phyloP scores from a whole-genome alignment of 2,113 vertebrate genomes.

The Prionailurus viverrinus region DNA sequence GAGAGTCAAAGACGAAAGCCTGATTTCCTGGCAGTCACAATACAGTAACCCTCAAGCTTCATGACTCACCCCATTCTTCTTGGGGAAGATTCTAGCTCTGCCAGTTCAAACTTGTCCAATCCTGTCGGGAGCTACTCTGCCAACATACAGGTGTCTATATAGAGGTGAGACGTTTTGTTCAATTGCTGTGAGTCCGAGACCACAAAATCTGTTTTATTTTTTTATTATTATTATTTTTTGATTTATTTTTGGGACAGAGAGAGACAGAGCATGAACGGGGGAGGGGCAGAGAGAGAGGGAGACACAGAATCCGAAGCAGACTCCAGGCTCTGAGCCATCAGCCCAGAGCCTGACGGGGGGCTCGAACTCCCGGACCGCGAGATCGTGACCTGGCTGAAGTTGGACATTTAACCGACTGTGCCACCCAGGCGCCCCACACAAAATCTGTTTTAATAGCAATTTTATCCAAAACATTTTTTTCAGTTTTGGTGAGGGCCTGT shows the following conservation, averaged over 20 bases:
- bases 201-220: slow-evolving; percentile 63
- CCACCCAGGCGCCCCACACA: neutral
- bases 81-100: slow-evolving; percentile 52
- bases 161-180: slow-evolving; percentile 58
- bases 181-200: neutral
- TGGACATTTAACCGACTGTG: too few relatives aligned
- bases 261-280: too few relatives aligned
- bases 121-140: slow-evolving; percentile 34
- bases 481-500: neutral
- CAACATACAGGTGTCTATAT: slow-evolving; percentile 63
- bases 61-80: slow-evolving; percentile 63
- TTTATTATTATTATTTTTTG: too few relatives aligned
- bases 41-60: slow-evolving; percentile 32
- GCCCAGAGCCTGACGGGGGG: too few relatives aligned
- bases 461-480: slow-evolving; percentile 47
- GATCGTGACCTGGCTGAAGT: too few relatives aligned
- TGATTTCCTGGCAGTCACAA: slow-evolving; percentile 54
- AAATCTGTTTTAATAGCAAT: slow-evolving; percentile 63
- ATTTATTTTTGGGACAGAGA: too few relatives aligned
- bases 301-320: too few relatives aligned
- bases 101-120: slow-evolving; percentile 61
- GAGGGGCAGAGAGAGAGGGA: too few relatives aligned
- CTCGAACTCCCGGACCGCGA: too few relatives aligned
- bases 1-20: slow-evolving; percentile 57
- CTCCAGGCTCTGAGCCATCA: too few relatives aligned